Conservation (phyloP, 2,797 vertebrate genomes). For the Argyrosomus regius region DNA sequence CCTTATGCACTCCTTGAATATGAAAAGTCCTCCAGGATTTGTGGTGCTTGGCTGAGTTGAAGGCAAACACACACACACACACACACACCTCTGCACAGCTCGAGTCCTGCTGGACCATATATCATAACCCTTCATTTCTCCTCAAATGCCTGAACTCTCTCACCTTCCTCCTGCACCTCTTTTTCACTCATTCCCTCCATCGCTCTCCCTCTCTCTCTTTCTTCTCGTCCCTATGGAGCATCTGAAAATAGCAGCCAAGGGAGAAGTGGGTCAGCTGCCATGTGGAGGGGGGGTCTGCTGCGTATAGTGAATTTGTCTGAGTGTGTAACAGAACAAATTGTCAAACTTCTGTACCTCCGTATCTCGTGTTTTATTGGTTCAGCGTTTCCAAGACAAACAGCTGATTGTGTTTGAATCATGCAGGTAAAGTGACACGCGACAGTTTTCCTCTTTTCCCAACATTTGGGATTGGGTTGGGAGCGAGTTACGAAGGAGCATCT, state of each 20-base stretch:
- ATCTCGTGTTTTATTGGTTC: slow-evolving; percentile 2
- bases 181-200: slow-evolving; percentile 62
- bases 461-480: no score
- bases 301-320: slow-evolving; percentile 44
- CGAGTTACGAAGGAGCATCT: no score
- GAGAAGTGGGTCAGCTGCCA: slow-evolving; percentile 85
- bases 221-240: slow-evolving; percentile 72
- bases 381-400: not conserved
- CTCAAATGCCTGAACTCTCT: slow-evolving; percentile 61
- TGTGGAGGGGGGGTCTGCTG: slow-evolving; percentile 18
- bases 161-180: slow-evolving; percentile 66
- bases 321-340: slow-evolving; percentile 37
- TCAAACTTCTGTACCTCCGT: slow-evolving; percentile 28
- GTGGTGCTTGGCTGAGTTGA: slow-evolving; percentile 39
- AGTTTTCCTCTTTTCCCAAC: not conserved
- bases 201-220: slow-evolving; percentile 29
- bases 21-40: slow-evolving; percentile 65
- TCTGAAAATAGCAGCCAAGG: slow-evolving; percentile 85
- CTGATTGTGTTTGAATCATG: not conserved
- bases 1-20: slow-evolving; percentile 59
- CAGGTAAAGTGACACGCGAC: not conserved
- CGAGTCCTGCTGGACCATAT: slow-evolving; percentile 55
- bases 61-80: slow-evolving; percentile 16
- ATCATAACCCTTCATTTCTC: slow-evolving; percentile 70
- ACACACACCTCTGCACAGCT: slow-evolving; percentile 21